Conservation (phyloP, 2,113 vertebrate species). For the Xerus inauris region DNA sequence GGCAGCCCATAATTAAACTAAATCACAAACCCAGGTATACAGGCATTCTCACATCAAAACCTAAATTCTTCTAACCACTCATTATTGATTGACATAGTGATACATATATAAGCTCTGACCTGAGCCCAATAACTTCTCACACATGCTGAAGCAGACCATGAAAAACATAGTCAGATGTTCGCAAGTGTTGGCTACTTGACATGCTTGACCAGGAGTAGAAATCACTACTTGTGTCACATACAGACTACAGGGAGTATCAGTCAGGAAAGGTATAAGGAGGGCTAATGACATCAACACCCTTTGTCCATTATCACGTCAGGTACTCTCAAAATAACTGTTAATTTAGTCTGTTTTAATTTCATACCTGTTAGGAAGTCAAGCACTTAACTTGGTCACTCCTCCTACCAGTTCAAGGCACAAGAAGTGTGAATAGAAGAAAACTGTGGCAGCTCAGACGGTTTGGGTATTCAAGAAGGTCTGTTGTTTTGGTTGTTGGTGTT, state of each 20-base stretch:
- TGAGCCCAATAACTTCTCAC: background rate
- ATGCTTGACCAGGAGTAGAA: background rate
- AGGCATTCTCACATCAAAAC: background rate
- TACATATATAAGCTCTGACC: background rate
- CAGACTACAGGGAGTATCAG: accelerated
- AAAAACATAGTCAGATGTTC: background rate
- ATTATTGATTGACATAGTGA: background rate
- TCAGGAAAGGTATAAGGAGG: background rate
- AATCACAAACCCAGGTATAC: background rate
- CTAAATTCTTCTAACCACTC: background rate
- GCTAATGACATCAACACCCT: background rate
- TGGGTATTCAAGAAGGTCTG: background rate
- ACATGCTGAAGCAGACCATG: background rate
- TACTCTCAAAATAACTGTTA: background rate
- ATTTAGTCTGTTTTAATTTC: background rate
- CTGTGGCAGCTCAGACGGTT: background rate
- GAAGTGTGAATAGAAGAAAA: background rate
- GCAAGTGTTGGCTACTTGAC: background rate
- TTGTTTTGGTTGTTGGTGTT: background rate
- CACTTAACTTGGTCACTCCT: background rate
- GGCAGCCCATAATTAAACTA: background rate
- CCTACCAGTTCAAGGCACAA: background rate
- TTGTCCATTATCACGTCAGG: background rate
- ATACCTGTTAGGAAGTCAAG: background rate
- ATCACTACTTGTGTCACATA: background rate